Evolutionary conservation across 2,797 vertebrate species (phyloP), one percentile per base, ranked within the genome.

Genomic region (Cossypha caffra): DNA sequence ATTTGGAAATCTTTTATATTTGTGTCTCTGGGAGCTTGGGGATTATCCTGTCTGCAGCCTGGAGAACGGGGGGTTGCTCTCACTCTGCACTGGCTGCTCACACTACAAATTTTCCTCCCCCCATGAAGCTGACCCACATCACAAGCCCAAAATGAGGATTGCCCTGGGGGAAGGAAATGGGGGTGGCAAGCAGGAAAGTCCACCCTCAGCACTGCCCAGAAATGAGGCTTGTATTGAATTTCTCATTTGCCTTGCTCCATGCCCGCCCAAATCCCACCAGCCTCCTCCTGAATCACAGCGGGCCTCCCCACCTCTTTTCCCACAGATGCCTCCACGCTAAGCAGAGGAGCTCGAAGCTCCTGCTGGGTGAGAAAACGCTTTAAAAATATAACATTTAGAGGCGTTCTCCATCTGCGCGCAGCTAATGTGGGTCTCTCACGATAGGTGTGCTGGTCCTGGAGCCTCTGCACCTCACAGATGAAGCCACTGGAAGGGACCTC

Each of bases 281-380:
- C 84, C 69, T 25, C 81, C 74, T 40, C 83, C 75, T 4, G 48
- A 31, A 55, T 68, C 11, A 8, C 55, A 35, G 59, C 7, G 13
- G 76, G 64, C 50, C 91, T 90, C 90, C 86, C 91, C 68, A 81
- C 73, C 88, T 86, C 83, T 88, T 88, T 89, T 78, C 90, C 95
- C 79, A 35, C 80, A 13, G 91, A 75, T 90, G 77, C 88, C 71
- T 93, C 88, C 86, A 35, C 33, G 9, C 88, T 68, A 2, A 90
- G 94, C 85, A 93, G 85, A 95, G 93, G 76, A 91, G 85, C 86
- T 62, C 13, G 33, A 68, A 91, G 88, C 92, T 95, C 52, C 84
- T 64, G 88, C 95, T 92, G 95, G 84, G 86, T 96, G 95, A 94
- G 93, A 93, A 93, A 96, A 92, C 3, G 33, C 95, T 96, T 96